Conservation (phyloP, 2,797 vertebrate genomes). For the Cephalopachus bancanus region DNA sequence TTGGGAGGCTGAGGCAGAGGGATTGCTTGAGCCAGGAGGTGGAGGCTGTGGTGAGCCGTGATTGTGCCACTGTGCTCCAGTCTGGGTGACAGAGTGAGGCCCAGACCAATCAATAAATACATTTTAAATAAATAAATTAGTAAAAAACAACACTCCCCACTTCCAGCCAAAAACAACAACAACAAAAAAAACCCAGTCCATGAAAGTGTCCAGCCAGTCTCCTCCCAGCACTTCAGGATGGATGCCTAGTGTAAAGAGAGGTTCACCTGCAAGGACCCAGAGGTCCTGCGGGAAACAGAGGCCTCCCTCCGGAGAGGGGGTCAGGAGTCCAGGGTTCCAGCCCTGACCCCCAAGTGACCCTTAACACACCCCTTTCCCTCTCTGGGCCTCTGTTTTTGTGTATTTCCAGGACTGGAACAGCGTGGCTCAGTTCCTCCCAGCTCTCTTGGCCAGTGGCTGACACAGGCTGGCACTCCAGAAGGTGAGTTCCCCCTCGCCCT, state of each 20-base stretch:
- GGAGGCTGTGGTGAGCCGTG: too few species aligned
- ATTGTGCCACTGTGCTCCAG: too few species aligned
- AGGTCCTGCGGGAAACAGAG: background rate
- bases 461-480: background rate
- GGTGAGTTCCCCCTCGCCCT: background rate
- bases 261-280: background rate
- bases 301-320: background rate
- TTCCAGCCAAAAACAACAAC: too few species aligned
- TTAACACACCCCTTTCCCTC: background rate
- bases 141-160: too few species aligned
- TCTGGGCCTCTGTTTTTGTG: background rate
- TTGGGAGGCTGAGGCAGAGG: too few species aligned
- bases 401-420: background rate
- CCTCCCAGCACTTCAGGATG: accelerated
- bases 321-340: background rate
- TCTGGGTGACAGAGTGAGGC: too few species aligned
- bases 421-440: background rate
- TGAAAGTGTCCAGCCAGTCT: too few species aligned
- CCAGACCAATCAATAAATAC: too few species aligned
- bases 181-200: too few species aligned
- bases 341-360: too few species aligned
- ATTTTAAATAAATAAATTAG: too few species aligned
- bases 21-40: too few species aligned
- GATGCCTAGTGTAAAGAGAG: background rate
- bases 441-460: background rate